Evolutionary conservation across 2,113 vertebrate species (phyloP).

Genomic region (Alosa alosa): DNA sequence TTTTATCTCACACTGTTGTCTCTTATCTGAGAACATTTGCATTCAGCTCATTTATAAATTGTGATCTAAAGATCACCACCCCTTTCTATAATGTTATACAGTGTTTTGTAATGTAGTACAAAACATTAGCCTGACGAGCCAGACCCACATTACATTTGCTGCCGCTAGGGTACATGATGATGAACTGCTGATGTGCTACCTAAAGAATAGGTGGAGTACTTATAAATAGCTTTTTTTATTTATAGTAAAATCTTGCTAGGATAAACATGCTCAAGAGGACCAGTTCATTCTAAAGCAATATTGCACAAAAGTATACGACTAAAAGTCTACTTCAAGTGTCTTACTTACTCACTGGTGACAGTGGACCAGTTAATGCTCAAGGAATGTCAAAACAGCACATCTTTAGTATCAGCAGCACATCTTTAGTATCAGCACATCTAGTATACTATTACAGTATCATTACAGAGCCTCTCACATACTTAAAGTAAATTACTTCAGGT

Average conservation of each 20-base stretch:
- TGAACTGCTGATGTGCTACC: not conserved
- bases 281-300: not conserved
- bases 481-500: not conserved
- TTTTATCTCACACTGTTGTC: too few species aligned
- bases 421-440: too few species aligned
- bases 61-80: not conserved
- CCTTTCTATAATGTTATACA: too few species aligned
- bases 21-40: not conserved
- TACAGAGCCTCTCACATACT: too few species aligned
- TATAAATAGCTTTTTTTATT: not conserved
- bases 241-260: not conserved
- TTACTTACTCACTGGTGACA: not conserved
- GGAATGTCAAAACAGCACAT: not conserved
- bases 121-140: not conserved
- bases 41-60: not conserved
- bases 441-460: not conserved
- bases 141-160: too few species aligned
- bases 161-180: not conserved
- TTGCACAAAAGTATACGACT: not conserved
- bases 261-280: not conserved
- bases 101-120: not conserved
- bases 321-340: not conserved
- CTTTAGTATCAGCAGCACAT: too few species aligned
- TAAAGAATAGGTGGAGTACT: not conserved
- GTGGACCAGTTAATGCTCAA: not conserved